Evolutionary conservation across 2,113 vertebrate species (phyloP).

Genomic region (Sorex fumeus): DNA sequence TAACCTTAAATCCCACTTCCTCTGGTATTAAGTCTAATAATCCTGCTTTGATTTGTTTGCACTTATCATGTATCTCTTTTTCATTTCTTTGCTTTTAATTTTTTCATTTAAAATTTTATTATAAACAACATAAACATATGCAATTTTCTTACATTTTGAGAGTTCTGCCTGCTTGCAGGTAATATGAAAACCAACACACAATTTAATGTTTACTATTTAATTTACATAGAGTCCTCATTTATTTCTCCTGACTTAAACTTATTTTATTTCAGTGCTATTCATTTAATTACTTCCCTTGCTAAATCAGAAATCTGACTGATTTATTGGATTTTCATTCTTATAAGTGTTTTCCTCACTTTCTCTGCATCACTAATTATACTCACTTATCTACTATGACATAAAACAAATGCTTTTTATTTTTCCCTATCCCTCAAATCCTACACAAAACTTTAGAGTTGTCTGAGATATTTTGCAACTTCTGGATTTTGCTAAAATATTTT

Average conservation of each 20-base stretch:
- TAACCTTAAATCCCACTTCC: constrained; percentile 53
- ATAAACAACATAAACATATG: neutral
- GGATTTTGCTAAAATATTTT: constrained; percentile 53
- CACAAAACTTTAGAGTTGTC: neutral
- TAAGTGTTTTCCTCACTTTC: neutral
- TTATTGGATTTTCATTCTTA: neutral
- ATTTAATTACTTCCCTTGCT: neutral
- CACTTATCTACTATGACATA: neutral
- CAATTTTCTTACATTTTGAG: constrained; percentile 7
- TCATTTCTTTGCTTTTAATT: neutral
- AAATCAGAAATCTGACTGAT: constrained; percentile 39
- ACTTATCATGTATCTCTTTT: neutral
- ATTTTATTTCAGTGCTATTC: constrained; percentile 3
- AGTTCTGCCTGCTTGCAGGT: neutral
- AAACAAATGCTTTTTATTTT: constrained; percentile 1
- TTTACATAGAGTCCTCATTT: neutral
- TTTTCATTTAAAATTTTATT: constrained; percentile 47
- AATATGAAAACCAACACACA: neutral
- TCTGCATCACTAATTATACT: neutral
- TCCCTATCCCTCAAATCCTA: neutral
- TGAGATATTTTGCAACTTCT: constrained; percentile 41
- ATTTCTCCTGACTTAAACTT: neutral
- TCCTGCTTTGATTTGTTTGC: neutral
- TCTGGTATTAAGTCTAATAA: constrained; percentile 23
- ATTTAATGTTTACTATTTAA: constrained; percentile 20